Evolutionary conservation across 35 echinoderm and acorn worm genomes (phyloP).

Genomic region (Patiria miniata): DNA sequence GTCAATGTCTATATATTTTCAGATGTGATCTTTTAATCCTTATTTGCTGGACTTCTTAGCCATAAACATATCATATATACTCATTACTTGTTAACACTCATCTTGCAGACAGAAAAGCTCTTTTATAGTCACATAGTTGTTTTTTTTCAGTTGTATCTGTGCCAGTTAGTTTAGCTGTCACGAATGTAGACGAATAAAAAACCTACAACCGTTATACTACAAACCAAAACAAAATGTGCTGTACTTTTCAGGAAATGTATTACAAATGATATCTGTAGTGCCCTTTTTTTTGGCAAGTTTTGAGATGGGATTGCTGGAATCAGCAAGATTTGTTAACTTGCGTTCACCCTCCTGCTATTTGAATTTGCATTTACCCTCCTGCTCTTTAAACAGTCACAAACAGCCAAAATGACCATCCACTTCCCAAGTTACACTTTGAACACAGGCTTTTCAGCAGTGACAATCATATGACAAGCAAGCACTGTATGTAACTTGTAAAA

Average conservation of each 20-base stretch:
- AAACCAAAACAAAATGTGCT: not conserved
- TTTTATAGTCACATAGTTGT: not conserved
- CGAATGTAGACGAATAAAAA: not conserved
- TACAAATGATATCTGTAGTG: not conserved
- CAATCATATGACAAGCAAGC: no score
- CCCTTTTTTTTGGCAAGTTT: not conserved
- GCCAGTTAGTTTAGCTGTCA: not conserved
- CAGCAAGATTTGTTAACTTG: no score
- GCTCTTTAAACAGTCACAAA: no score
- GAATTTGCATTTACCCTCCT: no score
- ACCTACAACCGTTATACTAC: not conserved
- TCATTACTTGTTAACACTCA: not conserved
- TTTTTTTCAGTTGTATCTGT: not conserved
- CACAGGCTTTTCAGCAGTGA: no score
- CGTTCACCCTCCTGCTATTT: no score
- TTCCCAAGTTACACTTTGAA: no score
- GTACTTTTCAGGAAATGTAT: not conserved
- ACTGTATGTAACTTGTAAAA: no score
- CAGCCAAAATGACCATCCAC: no score
- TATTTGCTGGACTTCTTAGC: not conserved
- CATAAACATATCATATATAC: not conserved
- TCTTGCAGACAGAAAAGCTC: not conserved
- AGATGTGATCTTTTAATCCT: not conserved
- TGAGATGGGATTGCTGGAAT: not conserved
- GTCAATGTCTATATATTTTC: not conserved